A percentile compares a stretch with the other conserved stretches of the same genome.
These are phyloP conservation scores for Synergus gifuensis DNA, from an alignment of 2,888 invertebrate species.

Conservation along the genomic window DNA sequence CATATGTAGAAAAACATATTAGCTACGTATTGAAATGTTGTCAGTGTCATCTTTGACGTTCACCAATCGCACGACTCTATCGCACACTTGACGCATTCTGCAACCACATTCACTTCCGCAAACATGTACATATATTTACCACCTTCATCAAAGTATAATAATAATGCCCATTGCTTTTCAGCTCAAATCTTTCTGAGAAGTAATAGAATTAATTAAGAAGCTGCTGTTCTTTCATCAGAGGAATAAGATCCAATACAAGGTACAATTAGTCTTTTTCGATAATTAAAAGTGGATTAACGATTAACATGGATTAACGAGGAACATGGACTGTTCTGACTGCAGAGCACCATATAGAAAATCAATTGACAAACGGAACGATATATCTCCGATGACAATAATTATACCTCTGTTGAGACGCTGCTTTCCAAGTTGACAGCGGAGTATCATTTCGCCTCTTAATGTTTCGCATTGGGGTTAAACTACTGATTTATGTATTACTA, in stretches of 20 bases:
- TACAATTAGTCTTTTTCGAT: not conserved
- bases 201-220: not conserved
- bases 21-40: constrained; percentile 37
- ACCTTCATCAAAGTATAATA: not conserved
- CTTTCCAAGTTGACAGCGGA: constrained; percentile 20
- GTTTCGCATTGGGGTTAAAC: constrained; percentile 32
- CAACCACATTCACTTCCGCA: constrained; percentile 4
- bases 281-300: constrained; percentile 32
- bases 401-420: constrained; percentile 26
- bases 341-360: constrained; percentile 23
- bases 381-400: constrained; percentile 37
- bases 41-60: constrained; percentile 20
- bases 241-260: not conserved
- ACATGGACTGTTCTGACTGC: constrained; percentile 18
- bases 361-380: constrained; percentile 31
- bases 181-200: not conserved
- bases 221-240: not conserved
- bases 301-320: not conserved
- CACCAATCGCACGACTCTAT: not conserved
- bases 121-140: not conserved
- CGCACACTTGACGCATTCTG: not conserved
- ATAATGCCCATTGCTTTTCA: not conserved
- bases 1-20: constrained; percentile 38
- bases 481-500: not conserved
- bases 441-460: not conserved